Percentiles rank a stretch among this genome's conserved stretches.
Evolutionary conservation across 2,888 invertebrate genomes (phyloP).

Genomic region (Apotomis capreana): DNA sequence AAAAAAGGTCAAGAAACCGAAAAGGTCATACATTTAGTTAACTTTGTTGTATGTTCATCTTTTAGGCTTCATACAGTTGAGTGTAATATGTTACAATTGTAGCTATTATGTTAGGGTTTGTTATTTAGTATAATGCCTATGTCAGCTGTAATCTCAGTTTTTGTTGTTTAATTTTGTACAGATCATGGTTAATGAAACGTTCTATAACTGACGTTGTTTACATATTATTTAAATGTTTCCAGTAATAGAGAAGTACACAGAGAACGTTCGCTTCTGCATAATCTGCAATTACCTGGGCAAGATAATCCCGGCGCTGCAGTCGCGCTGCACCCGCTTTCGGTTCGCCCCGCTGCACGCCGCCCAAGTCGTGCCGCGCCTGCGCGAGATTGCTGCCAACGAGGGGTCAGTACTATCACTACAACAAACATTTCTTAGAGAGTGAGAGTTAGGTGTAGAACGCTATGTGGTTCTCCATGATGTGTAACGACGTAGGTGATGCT

Average conservation of each 20-base stretch:
- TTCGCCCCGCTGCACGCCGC: conserved; percentile 94
- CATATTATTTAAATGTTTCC: conserved; percentile 49
- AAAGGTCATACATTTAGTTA: no score
- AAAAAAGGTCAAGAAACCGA: no score
- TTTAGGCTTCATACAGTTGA: no score
- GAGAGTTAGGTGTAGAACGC: no score
- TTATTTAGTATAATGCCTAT: no score
- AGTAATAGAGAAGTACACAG: conserved; percentile 99
- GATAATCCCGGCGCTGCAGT: conserved; percentile 99
- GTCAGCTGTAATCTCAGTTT: no score
- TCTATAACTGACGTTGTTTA: neutral
- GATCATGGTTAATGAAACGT: no score
- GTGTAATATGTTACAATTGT: no score
- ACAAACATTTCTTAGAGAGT: neutral
- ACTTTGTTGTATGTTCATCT: no score
- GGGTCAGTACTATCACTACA: conserved; percentile 81
- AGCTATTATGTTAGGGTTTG: no score
- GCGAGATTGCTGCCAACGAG: conserved; percentile 92
- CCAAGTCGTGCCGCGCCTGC: conserved; percentile 95
- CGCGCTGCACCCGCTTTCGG: conserved; percentile 97
- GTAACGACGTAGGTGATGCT: neutral
- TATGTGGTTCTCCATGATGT: neutral
- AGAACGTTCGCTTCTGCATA: conserved; percentile 98
- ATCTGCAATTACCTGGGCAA: conserved; percentile 99
- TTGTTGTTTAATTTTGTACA: no score